Conservation (phyloP, 2,113 vertebrate species). For the Anarhynchus alexandrinus region DNA sequence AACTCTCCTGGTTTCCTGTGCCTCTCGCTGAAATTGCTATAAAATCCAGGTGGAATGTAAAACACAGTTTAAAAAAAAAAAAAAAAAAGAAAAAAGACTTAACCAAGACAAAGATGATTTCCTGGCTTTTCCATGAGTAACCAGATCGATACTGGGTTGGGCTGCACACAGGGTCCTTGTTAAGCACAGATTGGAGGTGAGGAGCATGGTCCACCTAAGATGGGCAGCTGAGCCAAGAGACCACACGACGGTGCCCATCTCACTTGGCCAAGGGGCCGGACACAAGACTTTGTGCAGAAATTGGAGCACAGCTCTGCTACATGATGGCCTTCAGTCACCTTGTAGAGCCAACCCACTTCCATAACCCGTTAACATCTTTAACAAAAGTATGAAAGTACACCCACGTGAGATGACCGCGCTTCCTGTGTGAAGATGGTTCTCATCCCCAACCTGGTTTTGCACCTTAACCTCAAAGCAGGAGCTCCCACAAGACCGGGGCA, state of each 20-base stretch:
- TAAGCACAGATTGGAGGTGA: neutral
- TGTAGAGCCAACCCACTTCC: neutral
- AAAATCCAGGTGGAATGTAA: conserved; percentile 39
- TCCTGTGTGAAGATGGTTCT: fast-evolving
- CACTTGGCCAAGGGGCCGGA: fast-evolving
- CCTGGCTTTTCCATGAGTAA: neutral
- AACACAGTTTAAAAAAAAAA: neutral
- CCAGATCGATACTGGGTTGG: neutral
- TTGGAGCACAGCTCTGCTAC: fast-evolving
- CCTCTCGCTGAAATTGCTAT: neutral
- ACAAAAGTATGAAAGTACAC: fast-evolving
- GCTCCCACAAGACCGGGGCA: neutral
- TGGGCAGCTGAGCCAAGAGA: neutral
- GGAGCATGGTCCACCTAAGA: neutral
- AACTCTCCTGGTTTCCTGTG: neutral
- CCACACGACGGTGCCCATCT: fast-evolving
- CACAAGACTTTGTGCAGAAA: fast-evolving
- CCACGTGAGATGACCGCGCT: neutral
- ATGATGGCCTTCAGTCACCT: fast-evolving
- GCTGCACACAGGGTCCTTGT: neutral
- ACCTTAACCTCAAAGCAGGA: neutral
- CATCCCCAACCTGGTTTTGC: neutral
- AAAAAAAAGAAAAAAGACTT: neutral
- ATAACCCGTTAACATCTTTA: fast-evolving
- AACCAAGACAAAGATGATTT: neutral